Base-by-base conservation (phyloP, 2,113 vertebrate genomes). In the Bubo scandiacus region DNA sequence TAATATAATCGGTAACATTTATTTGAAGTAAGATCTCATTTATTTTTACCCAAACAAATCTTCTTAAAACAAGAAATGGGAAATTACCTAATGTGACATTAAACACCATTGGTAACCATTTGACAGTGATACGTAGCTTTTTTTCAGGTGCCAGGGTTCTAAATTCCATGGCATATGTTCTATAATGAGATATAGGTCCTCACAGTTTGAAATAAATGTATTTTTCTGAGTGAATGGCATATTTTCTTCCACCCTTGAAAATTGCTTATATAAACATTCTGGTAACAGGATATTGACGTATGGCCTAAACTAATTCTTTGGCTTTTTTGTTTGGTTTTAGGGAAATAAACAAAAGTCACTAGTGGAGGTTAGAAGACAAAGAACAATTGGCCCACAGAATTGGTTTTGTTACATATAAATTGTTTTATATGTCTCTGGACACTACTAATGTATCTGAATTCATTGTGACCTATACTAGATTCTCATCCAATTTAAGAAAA, bases 171-270 rank as follows among this genome's bases (percentile, higher is more conserved):
- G 19, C 83, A 92, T 89, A 89, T 91, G 77, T 73, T 96, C 81
- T 91, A 84, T 89, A 96, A 86, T 51, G 94, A 95, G 72, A 91
- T 86, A 96, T 55, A 96, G 6, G 5, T 79, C 70, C 57, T 91
- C 78, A 75, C 26, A 86, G 68, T 92, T 92, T 81, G 77, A 92
- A 95, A 92, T 90, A 81, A 85, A 85, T 75, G 7, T 34, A 72
- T 86, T 95, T 96, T 96, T 90, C 52, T 0, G 3, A 89, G 42
- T 92, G 84, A 97, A 88, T 90, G 84, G 43, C 87, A 91, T 94
- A 91, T 93, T 96, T 96, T 94, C 65, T 94, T 93, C 82, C 72
- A 92, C 82, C 42, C 63, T 95, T 88, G 74, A 86, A 95, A 94
- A 90, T 15, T 93, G 65, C 57, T 90, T 92, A 74, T 71, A 81